phyloP scores from a whole-genome alignment of 2,797 vertebrate genomes.

The Antrozous pallidus region DNA sequence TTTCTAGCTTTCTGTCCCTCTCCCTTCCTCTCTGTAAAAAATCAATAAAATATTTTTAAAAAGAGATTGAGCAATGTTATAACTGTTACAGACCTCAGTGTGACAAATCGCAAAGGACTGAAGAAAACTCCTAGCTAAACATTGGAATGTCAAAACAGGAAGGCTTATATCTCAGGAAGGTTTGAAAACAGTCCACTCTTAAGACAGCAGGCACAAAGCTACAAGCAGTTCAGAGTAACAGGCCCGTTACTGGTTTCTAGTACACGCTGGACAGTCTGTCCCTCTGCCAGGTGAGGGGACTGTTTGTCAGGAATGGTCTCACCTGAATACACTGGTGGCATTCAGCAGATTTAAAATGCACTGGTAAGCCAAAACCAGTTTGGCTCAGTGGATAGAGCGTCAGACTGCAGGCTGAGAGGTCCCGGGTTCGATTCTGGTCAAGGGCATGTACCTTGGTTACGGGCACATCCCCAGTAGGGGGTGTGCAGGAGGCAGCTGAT shows the following conservation, averaged over 20 bases:
- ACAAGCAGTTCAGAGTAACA: not conserved
- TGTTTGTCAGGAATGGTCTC: not conserved
- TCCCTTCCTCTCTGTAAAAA: too few relatives aligned
- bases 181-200: not conserved
- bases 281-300: not conserved
- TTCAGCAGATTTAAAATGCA: not conserved
- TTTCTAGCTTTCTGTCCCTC: too few relatives aligned
- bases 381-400: too few relatives aligned
- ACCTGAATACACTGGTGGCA: not conserved
- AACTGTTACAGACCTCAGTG: not conserved
- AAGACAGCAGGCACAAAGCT: not conserved
- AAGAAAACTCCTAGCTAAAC: not conserved
- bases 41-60: too few relatives aligned
- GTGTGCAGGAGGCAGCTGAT: too few relatives aligned
- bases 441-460: too few relatives aligned
- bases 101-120: not conserved
- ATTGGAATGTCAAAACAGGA: not conserved
- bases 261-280: not conserved
- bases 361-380: not conserved
- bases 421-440: too few relatives aligned
- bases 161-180: not conserved
- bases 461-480: too few relatives aligned
- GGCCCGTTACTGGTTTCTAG: not conserved
- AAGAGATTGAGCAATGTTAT: not conserved
- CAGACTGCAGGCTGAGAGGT: too few relatives aligned